Evolutionary conservation across 2,113 vertebrate genomes (phyloP).

Genomic region (Crotalus horridus): DNA sequence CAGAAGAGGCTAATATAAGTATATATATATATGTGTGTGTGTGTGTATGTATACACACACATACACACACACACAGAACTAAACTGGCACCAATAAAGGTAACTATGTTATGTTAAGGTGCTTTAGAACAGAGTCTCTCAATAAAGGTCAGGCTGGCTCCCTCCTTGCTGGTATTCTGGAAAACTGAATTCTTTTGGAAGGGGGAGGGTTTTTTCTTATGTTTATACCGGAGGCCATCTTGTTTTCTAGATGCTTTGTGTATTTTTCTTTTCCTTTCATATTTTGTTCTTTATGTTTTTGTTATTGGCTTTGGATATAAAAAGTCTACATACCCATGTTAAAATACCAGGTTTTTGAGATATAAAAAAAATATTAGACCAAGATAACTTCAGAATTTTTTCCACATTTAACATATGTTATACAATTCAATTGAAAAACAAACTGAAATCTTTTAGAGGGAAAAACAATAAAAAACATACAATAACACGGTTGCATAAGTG

Average conservation of each 20-base stretch:
- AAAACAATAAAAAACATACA: not conserved
- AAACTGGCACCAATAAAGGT: not conserved
- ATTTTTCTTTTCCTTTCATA: not conserved
- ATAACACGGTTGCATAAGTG: not conserved
- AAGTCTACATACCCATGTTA: not conserved
- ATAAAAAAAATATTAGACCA: too few relatives aligned
- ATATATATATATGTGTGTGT: not conserved
- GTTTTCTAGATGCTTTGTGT: not conserved
- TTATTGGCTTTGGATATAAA: not conserved
- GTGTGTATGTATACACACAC: accelerated
- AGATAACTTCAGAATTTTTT: too few relatives aligned
- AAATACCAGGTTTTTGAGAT: not conserved
- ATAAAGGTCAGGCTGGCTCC: not conserved
- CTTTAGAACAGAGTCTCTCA: not conserved
- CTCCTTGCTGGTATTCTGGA: not conserved
- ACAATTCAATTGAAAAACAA: not conserved
- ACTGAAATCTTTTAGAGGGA: not conserved
- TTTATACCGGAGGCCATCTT: not conserved
- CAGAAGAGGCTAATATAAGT: not conserved
- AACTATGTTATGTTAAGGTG: not conserved
- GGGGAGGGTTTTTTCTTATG: not conserved
- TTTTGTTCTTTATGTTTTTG: not conserved
- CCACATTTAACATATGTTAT: not conserved
- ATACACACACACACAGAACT: not conserved
- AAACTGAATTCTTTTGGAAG: not conserved